Evolutionary conservation across 1,140 invertebrate genomes (phyloP), one percentile per base, ranked within the genome.

Genomic region (Melanaphis sacchari): DNA sequence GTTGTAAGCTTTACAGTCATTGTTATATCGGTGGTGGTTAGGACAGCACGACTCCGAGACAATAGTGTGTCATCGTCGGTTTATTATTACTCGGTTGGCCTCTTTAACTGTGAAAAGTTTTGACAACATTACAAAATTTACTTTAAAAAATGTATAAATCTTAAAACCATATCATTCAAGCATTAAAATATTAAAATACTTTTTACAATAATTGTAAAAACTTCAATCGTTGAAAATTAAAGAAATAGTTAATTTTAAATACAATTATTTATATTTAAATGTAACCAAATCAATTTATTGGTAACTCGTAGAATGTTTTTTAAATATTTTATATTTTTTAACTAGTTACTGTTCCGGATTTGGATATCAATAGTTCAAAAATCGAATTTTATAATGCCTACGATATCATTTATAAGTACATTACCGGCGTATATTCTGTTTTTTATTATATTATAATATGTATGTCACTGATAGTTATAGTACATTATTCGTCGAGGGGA

Each of bases 91-190:
- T 76, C 15, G 59, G n/a, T 76, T 76, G 59, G 15, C 59, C n/a
- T 76, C 31, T 76, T n/a, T 76, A 76, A 4, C 59, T 49, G 46
- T 49, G 46, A 49, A 49, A 49, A 49, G 46, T 76, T 18, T 5
- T 18, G 31, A 76, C 15, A 76, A 76, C 31, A n/a, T n/a, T 18
- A n/a, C 59, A 76, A 15, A 18, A n/a, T n/a, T 76, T 66, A n/a
- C 3, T n/a, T 2, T 31, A 66, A 76, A 49, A 49, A 49, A 15
- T 21, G 15, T 49, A 49, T 49, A 76, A n/a, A 36, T 5, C n/a
- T n/a, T 76, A 5, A n/a, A 36, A 15, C 15, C 0, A 21, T n/a
- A 15, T 76, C 0, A n/a, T 6, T 18, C 0, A 18, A 36, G 5
- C 15, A 76, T n/a, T 66, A n/a, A n/a, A n/a, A n/a, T n/a, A n/a